These are phyloP conservation scores for Balearica regulorum DNA, from an alignment of 2,797 vertebrate species.

Conservation along the genomic window DNA sequence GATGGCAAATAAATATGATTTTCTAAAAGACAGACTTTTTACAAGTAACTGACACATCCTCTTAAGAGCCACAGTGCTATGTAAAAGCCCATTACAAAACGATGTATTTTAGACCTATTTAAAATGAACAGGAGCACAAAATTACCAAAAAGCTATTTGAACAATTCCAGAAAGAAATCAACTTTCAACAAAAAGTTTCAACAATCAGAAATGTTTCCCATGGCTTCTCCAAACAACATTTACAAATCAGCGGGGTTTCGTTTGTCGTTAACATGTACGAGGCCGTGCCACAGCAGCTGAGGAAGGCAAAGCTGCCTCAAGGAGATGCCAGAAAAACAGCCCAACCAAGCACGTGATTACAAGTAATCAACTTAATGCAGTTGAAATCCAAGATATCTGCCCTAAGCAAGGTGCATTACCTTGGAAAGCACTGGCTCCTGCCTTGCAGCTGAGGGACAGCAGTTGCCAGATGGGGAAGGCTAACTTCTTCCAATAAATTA, in stretches of 20 bases:
- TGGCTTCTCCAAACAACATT: neutral
- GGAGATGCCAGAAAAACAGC: neutral
- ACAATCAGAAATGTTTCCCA: neutral
- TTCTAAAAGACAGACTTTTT: neutral
- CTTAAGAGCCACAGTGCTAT: neutral
- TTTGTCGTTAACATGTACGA: neutral
- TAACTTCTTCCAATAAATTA: neutral
- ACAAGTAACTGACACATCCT: neutral
- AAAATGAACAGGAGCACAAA: neutral
- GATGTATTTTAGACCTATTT: neutral
- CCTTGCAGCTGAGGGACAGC: neutral
- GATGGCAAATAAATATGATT: neutral
- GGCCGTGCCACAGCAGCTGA: fast-evolving
- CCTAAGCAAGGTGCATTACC: neutral
- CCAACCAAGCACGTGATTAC: neutral
- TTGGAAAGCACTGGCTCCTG: neutral
- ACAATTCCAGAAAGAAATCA: neutral
- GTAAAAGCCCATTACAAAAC: neutral
- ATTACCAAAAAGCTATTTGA: neutral
- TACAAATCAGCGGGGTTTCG: neutral
- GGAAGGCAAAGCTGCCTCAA: neutral
- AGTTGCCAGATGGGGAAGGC: neutral
- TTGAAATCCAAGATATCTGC: neutral
- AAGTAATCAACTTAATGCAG: neutral
- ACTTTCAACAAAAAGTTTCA: neutral